Evolutionary conservation across 2,797 vertebrate genomes (phyloP).

Genomic region (Tadarida brasiliensis): DNA sequence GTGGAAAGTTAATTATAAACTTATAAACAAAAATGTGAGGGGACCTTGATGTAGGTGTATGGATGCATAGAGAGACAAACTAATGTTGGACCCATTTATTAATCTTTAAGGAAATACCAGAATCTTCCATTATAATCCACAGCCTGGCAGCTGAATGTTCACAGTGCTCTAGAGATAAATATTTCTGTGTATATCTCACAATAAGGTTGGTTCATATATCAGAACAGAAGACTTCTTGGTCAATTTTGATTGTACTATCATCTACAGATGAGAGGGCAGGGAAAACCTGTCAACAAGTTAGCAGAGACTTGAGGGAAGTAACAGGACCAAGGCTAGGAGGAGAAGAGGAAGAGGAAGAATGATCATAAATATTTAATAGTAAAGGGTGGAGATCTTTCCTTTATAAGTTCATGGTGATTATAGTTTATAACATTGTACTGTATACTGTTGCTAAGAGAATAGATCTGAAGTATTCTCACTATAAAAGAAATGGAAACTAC

Average conservation of each 20-base stretch:
- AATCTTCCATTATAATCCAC: slow-evolving; percentile 20
- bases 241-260: background rate
- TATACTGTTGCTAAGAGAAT: background rate
- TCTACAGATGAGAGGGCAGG: slow-evolving; percentile 1
- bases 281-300: slow-evolving; percentile 16
- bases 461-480: background rate
- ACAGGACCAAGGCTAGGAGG: background rate
- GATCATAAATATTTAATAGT: background rate
- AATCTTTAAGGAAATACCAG: slow-evolving; percentile 37
- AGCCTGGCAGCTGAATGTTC: background rate
- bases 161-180: background rate
- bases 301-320: background rate
- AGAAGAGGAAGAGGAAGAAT: background rate
- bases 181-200: slow-evolving; percentile 1
- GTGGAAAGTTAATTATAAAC: background rate
- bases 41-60: background rate
- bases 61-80: background rate
- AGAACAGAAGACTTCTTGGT: slow-evolving; percentile 26
- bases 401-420: background rate
- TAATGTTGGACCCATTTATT: background rate
- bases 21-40: slow-evolving; percentile 28
- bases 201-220: background rate
- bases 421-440: background rate
- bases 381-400: background rate
- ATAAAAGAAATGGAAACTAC: background rate